Base-by-base conservation (phyloP, 2,797 vertebrate genomes). In the Catharus ustulatus region DNA sequence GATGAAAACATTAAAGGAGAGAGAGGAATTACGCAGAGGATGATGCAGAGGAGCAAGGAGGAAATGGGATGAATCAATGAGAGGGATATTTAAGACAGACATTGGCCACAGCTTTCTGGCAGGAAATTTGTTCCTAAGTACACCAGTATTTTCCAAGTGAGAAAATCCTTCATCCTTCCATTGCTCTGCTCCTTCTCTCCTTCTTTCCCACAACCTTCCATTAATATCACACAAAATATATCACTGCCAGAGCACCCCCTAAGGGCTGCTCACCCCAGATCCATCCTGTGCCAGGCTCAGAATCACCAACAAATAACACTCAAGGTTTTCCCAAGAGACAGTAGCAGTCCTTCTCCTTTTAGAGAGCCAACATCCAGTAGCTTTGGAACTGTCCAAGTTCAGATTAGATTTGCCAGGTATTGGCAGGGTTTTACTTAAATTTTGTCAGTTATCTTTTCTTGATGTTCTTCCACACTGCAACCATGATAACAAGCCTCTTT, bases 201-300 rank as follows among this genome's bases (percentile, higher is more conserved):
- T 69, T 27, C 43, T 26, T 67, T 40, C 24, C 48, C 36, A 18
- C 6, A 1, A 32, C 57, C 38, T 46, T 86, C 62, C 7, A 38
- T 15, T 21, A 55, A 49, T 26, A 80, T 22, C 22, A 63, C 15
- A 43, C 26, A 58, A 80, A 5, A 45, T 5, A 40, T 24, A 64
- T 43, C 36, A 15, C 42, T 80, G 18, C 45, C 62, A 48, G 4
- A 19, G 43, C n/a, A 72, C 4, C 6, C 29, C 30, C 15, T 57
- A 49, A 73, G 63, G 24, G 48, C 88, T 81, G 52, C 66, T 42
- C 72, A 58, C 14, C 21, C 24, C 82, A 68, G 54, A 57, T 45
- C 3, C 10, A 30, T 29, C 23, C 32, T 0, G 0, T 1, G 6
- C 23, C 13, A 3, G 40, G 52, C 61, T 66, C 52, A 4, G 2